Conservation (phyloP, 2,888 invertebrate genomes). For the Euclidia mi region DNA sequence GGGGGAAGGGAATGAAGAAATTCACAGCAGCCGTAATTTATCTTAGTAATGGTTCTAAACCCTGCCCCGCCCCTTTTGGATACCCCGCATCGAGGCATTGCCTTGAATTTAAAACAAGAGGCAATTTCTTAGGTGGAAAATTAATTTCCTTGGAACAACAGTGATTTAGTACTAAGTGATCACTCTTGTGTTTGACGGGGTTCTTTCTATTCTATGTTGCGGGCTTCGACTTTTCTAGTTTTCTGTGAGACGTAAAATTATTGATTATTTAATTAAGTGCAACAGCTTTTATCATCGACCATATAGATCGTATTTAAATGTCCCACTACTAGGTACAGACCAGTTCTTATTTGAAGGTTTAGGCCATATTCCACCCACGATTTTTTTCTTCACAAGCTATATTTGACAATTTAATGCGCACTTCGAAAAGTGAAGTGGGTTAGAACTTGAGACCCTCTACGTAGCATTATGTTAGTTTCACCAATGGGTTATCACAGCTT, state of each 20-base stretch:
- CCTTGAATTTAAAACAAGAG: constrained; percentile 76
- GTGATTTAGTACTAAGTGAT: constrained; percentile 77
- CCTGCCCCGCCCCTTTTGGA: constrained; percentile 83
- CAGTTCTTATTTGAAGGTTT: no score
- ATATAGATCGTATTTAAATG: no score
- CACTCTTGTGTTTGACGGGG: constrained; percentile 34
- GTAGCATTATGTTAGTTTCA: no score
- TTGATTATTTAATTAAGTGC: no score
- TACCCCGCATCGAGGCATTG: constrained; percentile 71
- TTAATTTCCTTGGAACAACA: constrained; percentile 77
- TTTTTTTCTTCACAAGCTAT: no score
- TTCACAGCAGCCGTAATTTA: constrained; percentile 78
- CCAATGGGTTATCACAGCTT: no score
- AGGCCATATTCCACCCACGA: no score
- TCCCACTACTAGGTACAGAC: no score
- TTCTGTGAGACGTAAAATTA: neutral
- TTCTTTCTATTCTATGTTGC: constrained; percentile 12
- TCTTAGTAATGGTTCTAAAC: constrained; percentile 81
- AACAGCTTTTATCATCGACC: no score
- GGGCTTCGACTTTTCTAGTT: constrained; percentile 7
- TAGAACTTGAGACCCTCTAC: no score
- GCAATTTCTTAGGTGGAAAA: constrained; percentile 67
- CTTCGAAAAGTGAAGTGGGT: no score
- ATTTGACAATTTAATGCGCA: no score
- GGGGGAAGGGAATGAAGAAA: constrained; percentile 57